phyloP scores from a whole-genome alignment of 2,888 invertebrate genomes.

The Heliconius charithonia region DNA sequence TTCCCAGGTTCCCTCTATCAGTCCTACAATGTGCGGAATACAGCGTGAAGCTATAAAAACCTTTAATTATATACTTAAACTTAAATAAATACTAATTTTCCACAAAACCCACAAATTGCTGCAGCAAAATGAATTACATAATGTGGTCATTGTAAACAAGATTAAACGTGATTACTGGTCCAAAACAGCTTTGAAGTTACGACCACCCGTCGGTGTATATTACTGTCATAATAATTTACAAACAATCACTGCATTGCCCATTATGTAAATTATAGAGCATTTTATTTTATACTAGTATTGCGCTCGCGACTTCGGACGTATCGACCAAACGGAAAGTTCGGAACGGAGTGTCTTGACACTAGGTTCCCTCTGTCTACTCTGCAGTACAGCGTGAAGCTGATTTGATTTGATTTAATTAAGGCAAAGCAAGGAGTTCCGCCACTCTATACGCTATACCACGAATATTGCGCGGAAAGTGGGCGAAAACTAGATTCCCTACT shows the following conservation, averaged over 20 bases:
- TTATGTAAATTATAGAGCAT: slow-evolving; percentile 5
- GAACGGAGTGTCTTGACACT: no score
- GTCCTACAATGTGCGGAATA: not conserved
- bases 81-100: not conserved
- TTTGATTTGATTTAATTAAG: no score
- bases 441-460: no score
- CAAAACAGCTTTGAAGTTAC: slow-evolving; percentile 10
- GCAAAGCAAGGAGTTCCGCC: no score
- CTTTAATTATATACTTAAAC: not conserved
- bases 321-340: no score
- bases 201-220: slow-evolving; percentile 3
- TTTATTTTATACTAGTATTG: not conserved
- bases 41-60: not conserved
- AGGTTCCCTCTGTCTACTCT: no score
- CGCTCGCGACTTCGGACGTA: no score
- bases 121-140: not conserved
- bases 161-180: slow-evolving; percentile 9
- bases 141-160: not conserved
- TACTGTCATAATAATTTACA: slow-evolving; percentile 20
- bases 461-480: no score
- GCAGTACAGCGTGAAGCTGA: no score
- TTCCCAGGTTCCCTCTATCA: not conserved
- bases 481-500: no score
- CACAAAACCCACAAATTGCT: no score
- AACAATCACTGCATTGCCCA: not conserved